These are phyloP conservation scores for Odontesthes bonariensis DNA, from an alignment of 2,113 vertebrate species.

Conservation along the genomic window DNA sequence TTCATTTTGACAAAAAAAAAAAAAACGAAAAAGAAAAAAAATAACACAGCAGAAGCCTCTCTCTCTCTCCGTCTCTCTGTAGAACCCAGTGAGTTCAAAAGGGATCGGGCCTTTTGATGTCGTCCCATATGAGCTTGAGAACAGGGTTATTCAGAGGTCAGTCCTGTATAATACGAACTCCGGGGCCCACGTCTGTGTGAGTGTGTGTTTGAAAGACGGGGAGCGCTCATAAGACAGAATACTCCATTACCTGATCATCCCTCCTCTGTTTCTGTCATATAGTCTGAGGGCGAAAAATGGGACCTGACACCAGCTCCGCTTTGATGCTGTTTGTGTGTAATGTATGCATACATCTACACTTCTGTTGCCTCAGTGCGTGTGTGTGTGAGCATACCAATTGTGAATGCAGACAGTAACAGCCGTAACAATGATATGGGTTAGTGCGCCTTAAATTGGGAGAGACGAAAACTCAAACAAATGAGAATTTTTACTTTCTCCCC, in stretches of 20 bases:
- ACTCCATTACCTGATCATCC: constrained; percentile 69
- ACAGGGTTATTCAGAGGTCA: constrained; percentile 79
- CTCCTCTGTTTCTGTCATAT: constrained; percentile 58
- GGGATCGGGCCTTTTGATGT: constrained; percentile 78
- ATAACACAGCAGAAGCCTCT: constrained; percentile 37
- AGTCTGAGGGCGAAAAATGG: constrained; percentile 54
- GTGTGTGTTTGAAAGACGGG: constrained; percentile 26
- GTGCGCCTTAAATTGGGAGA: constrained; percentile 36
- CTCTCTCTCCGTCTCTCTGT: constrained; percentile 54
- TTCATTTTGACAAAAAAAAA: constrained; percentile 13
- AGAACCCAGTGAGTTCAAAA: constrained; percentile 78
- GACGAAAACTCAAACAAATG: constrained; percentile 59
- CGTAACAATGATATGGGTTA: constrained; percentile 17
- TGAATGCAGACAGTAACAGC: constrained; percentile 22
- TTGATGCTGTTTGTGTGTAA: constrained; percentile 29
- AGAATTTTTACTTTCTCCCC: constrained; percentile 47
- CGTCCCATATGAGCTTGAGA: constrained; percentile 74
- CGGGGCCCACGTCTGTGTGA: constrained; percentile 45
- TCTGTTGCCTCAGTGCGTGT: constrained; percentile 7
- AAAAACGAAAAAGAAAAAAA: constrained; percentile 27
- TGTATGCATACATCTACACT: neutral
- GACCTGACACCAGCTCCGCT: constrained; percentile 50
- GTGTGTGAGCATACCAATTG: neutral
- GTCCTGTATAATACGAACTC: constrained; percentile 78
- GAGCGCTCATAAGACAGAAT: constrained; percentile 68